These are phyloP conservation scores for Opisthocomus hoazin DNA, from an alignment of 2,113 vertebrate species.

Conservation along the genomic window DNA sequence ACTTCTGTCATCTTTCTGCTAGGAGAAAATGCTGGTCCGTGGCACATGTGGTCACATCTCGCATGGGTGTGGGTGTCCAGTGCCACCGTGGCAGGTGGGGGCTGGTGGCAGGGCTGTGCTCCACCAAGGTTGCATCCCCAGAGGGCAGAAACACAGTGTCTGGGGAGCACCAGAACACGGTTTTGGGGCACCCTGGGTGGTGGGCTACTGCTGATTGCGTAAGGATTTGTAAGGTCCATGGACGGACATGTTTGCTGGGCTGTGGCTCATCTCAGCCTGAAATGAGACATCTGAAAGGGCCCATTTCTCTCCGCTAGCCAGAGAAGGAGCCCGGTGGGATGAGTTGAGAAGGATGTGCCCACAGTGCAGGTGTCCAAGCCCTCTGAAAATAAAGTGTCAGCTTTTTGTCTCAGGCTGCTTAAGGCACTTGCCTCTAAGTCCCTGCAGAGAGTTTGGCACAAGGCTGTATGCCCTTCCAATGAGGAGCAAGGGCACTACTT, in stretches of 20 bases:
- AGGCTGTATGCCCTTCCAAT: neutral
- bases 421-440: neutral
- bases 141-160: neutral
- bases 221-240: neutral
- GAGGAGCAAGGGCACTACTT: neutral
- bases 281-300: neutral
- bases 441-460: neutral
- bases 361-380: neutral
- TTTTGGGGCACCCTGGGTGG: neutral
- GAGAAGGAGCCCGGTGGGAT: neutral
- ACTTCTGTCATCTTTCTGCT: neutral
- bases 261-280: neutral
- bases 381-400: neutral
- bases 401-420: neutral
- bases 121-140: neutral
- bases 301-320: neutral
- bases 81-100: rapidly evolving
- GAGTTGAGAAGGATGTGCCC: neutral
- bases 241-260: neutral
- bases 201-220: neutral
- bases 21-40: neutral
- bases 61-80: rapidly evolving
- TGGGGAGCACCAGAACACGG: neutral
- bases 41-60: rapidly evolving
- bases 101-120: neutral